A percentile compares a stretch with the other conserved stretches of the same genome.
These are phyloP conservation scores for Leucoraja ocellata DNA, from an alignment of 2,797 vertebrate species.

Conservation along the genomic window DNA sequence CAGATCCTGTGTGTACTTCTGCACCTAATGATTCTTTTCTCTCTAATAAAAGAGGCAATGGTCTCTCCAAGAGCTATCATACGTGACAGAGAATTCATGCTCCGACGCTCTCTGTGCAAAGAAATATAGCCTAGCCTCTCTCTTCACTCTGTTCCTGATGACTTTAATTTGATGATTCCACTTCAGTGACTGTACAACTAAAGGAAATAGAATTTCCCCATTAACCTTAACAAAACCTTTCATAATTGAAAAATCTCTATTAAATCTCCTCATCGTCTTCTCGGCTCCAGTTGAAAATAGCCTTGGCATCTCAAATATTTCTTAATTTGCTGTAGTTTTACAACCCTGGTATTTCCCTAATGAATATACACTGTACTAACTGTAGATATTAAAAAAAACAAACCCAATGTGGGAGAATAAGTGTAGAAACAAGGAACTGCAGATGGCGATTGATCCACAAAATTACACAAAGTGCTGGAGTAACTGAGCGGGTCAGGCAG, in stretches of 20 bases:
- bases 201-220: background rate
- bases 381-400: background rate
- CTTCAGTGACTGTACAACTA: background rate
- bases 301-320: background rate
- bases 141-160: background rate
- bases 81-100: background rate
- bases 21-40: background rate
- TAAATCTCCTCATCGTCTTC: background rate
- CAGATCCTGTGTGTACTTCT: background rate
- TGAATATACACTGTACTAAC: background rate
- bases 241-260: background rate
- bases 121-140: background rate
- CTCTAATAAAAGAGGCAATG: background rate
- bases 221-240: background rate
- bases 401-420: background rate
- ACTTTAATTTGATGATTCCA: slow-evolving; percentile 14
- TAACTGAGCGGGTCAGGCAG: too few relatives aligned
- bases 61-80: background rate
- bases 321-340: background rate
- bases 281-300: background rate
- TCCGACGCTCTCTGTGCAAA: background rate
- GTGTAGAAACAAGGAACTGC: background rate
- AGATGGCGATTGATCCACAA: too few relatives aligned
- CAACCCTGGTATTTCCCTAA: background rate
- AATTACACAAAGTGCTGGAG: too few relatives aligned